These are phyloP conservation scores for Protodeltote pygarga DNA, from an alignment of 2,888 invertebrate genomes.

Conservation along the genomic window DNA sequence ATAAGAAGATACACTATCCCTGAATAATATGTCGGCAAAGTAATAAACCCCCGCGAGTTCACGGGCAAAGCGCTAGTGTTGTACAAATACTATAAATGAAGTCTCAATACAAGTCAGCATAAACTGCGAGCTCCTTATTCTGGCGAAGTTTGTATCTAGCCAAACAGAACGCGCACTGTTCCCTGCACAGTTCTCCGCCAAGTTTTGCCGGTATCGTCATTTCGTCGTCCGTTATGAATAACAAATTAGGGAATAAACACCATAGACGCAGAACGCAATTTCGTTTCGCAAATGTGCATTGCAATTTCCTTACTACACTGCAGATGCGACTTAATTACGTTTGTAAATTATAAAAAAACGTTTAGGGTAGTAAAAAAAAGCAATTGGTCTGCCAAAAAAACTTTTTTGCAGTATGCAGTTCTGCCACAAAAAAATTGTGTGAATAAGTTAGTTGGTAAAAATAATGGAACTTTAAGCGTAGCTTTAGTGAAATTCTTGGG, in stretches of 20 bases:
- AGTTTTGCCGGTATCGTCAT: conserved; percentile 30
- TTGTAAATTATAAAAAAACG: not conserved
- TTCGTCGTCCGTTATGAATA: conserved; percentile 36
- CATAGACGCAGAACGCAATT: conserved; percentile 18
- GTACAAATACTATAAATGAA: conserved; percentile 20
- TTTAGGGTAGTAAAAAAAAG: not conserved
- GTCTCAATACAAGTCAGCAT: conserved; percentile 17
- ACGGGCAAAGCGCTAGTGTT: too few relatives aligned
- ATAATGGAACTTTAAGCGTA: too few relatives aligned
- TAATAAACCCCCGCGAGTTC: too few relatives aligned
- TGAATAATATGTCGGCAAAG: too few relatives aligned
- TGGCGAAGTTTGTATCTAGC: conserved; percentile 28
- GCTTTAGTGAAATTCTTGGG: too few relatives aligned
- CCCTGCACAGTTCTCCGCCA: conserved; percentile 8
- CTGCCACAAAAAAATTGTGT: too few relatives aligned
- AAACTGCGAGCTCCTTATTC: conserved; percentile 14
- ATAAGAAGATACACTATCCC: too few relatives aligned
- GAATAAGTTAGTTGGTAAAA: too few relatives aligned
- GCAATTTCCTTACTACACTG: not conserved
- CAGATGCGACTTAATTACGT: conserved; percentile 2
- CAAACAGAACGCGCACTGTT: conserved; percentile 2
- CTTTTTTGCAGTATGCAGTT: too few relatives aligned
- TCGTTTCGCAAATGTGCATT: conserved; percentile 25
- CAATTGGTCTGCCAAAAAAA: too few relatives aligned
- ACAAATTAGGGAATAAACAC: conserved; percentile 38